Evolutionary conservation across 1,140 invertebrate species (phyloP), one percentile per base, ranked within the genome.

Genomic region (Ceratoteleas bidentatus): DNA sequence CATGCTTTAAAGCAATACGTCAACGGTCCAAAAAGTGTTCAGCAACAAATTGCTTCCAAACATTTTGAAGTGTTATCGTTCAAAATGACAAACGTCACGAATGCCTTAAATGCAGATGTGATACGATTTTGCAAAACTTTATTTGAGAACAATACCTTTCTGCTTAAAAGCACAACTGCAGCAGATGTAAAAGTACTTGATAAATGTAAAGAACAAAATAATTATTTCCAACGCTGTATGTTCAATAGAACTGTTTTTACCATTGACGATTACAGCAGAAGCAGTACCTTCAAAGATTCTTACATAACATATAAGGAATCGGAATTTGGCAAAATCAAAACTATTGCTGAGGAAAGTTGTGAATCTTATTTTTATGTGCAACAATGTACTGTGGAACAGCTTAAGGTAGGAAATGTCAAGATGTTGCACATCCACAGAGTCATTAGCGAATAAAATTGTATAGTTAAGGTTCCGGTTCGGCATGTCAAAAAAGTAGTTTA

Each of bases 1-100:
- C 66, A 49, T 15, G n/a, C 13, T 10, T 72, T 72, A 32, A 80
- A 83, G 57, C 14, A 64, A 16, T 60, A n/a, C 38, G 47, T 75
- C 0, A 64, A 57, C 45, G 69, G 75, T 7, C 64, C 75, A 7
- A 79, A 79, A 50, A 54, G 76, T n/a, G 56, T 79, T 6, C 13
- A 60, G 15, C 33, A 73, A 24, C 69, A 24, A 24, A 24, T 24
- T 24, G 24, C 24, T 24, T 24, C 24, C 24, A 24, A 24, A 24
- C 24, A 24, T 24, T 24, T 24, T 24, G 24, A 24, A 24, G 24
- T 24, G 24, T 24, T 24, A 24, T 24, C 24, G 24, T 24, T 24
- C 24, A 24, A 24, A 24, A 24, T 24, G 24, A 24, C 24, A 24
- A 24, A 24, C 24, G 24, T 24, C 24, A 24, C 24, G 24, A 24